Evolutionary conservation across 1,140 invertebrate genomes (phyloP), one percentile per base, ranked within the genome.

Genomic region (Acromyrmex charruanus): DNA sequence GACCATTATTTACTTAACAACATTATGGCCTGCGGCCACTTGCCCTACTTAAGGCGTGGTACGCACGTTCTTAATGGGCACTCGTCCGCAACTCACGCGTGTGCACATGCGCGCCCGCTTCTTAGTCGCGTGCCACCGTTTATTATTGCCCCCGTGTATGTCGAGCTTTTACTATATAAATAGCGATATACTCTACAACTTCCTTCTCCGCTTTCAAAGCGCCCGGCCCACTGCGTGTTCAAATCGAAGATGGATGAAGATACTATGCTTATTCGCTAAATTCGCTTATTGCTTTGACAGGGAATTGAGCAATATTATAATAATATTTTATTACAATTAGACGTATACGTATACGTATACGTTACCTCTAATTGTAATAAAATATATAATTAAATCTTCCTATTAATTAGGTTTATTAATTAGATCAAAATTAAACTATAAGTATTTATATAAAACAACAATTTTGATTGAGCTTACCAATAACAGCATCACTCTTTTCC

Each of bases 1-100:
- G 77, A 53, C 91, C 84, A 93, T 93, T 93, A 93, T 93, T 93
- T 92, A 92, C 89, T 89, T 91, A 91, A 91, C 91, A 91, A 91
- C 89, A 91, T 92, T 88, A 91, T 87, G 87, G 85, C 90, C 85
- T 9, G 69, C 88, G 84, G 88, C 88, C 90, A 91, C 90, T 88
- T 86, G 85, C 66, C 86, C 75, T 87, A 71, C 51, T 87, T 68
- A 66, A 84, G 69, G 69, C 79, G 68, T 87, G 89, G 65, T 91
- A 89, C 90, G 86, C 90, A 90, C 89, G 89, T 74, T 92, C 87
- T 88, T 92, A 92, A 92, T 92, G 87, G 91, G 85, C 87, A 91
- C 91, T 93, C 89, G 59, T 91, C 87, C 69, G 82, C 86, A 90
- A 89, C 86, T 87, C 89, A 80, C 89, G 87, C 86, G 82, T 89